These are phyloP conservation scores for Numida meleagris DNA, from an alignment of 2,113 vertebrate species.

Conservation along the genomic window DNA sequence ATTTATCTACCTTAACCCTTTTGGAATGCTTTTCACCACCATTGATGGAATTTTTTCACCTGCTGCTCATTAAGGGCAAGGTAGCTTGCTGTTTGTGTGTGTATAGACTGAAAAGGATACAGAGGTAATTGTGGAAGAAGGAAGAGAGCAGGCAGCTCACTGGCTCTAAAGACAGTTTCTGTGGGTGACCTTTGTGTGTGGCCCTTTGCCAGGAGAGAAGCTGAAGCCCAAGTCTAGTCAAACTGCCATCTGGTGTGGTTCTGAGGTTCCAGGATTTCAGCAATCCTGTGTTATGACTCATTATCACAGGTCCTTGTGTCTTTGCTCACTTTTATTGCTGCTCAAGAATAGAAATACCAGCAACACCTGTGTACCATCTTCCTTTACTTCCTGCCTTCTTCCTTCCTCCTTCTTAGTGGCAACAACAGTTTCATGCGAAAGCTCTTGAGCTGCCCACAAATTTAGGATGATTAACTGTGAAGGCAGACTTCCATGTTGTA, in stretches of 20 bases:
- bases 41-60: neutral
- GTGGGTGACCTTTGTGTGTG: neutral
- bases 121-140: neutral
- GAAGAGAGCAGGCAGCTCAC: neutral
- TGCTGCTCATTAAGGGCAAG: neutral
- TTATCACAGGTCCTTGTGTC: neutral
- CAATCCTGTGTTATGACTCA: neutral
- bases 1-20: neutral
- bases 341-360: neutral
- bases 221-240: neutral
- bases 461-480: neutral
- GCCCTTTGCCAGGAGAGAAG: neutral
- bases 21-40: neutral
- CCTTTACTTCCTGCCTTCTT: neutral
- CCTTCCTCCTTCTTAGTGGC: neutral
- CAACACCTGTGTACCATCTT: neutral
- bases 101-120: neutral
- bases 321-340: neutral
- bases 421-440: neutral
- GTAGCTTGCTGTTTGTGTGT: neutral
- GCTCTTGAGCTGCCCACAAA: neutral
- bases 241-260: neutral
- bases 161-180: neutral
- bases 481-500: neutral
- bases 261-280: neutral